These are phyloP conservation scores for Sebastes matsubarae DNA, from an alignment of 2,797 vertebrate genomes.

Conservation along the genomic window DNA sequence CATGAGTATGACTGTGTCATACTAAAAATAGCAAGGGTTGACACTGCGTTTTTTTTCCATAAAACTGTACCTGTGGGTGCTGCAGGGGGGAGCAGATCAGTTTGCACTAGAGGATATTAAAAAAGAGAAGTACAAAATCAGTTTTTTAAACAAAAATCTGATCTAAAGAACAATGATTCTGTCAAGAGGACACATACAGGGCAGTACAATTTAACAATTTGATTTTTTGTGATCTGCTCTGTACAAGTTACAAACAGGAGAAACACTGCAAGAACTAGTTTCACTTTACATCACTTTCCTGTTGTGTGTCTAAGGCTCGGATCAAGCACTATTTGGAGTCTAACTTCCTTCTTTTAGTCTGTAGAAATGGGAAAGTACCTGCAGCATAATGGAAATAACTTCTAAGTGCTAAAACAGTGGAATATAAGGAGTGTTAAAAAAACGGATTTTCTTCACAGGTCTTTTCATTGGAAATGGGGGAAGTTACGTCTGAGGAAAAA, in stretches of 20 bases:
- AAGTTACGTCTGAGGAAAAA: conserved; percentile 2
- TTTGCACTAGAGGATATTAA: conserved; percentile 50
- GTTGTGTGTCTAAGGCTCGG: conserved; percentile 41
- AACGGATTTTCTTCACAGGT: neutral
- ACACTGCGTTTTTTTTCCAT: conserved; percentile 2
- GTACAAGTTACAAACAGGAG: conserved; percentile 9
- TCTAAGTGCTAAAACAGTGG: conserved; percentile 30
- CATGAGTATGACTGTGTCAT: neutral
- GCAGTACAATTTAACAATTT: neutral
- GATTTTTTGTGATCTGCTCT: neutral
- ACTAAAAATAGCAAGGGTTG: neutral
- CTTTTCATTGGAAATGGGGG: neutral
- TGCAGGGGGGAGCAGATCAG: conserved; percentile 36
- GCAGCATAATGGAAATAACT: conserved; percentile 64
- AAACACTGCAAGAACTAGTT: conserved; percentile 63
- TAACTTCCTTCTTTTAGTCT: conserved; percentile 70
- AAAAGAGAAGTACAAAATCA: conserved; percentile 9
- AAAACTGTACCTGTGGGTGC: conserved; percentile 71
- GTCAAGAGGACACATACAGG: neutral
- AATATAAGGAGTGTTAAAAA: conserved; percentile 38
- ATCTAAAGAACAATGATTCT: neutral
- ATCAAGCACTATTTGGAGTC: conserved; percentile 55
- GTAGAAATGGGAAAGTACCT: conserved; percentile 81
- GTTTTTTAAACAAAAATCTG: neutral
- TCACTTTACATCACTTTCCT: conserved; percentile 77